phyloP scores from a whole-genome alignment of 2,888 invertebrate genomes.

The Miltochrista miniata region DNA sequence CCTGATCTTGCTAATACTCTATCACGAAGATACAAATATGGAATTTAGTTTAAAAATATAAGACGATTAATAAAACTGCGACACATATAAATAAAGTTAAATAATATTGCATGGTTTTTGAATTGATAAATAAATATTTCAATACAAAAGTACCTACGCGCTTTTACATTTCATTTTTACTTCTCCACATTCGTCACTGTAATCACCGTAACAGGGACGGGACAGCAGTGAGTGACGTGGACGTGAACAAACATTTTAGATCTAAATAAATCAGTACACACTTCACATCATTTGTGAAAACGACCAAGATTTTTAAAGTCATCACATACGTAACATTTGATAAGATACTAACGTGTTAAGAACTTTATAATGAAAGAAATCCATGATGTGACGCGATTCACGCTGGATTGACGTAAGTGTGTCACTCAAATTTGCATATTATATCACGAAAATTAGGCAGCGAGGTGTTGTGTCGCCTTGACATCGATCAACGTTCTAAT shows the following conservation, averaged over 20 bases:
- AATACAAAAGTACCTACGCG: too few species aligned
- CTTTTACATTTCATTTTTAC: too few species aligned
- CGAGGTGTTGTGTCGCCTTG: not conserved
- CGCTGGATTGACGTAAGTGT: not conserved
- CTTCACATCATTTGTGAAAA: not conserved
- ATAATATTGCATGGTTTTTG: too few species aligned
- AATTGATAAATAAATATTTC: too few species aligned
- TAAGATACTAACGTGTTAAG: not conserved
- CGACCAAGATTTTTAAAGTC: not conserved
- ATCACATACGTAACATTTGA: not conserved
- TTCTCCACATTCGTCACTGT: not conserved
- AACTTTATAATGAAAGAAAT: not conserved
- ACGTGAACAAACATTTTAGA: not conserved
- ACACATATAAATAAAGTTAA: too few species aligned
- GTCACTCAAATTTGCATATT: conserved; percentile 11
- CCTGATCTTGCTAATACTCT: too few species aligned
- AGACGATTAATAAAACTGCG: too few species aligned
- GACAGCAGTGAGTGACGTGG: too few species aligned
- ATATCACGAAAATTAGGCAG: not conserved
- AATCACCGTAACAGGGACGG: not conserved
- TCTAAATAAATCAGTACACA: not conserved
- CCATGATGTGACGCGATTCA: not conserved
- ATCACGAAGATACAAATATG: too few species aligned
- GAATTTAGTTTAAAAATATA: too few species aligned
- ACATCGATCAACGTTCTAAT: not conserved